phyloP scores from a whole-genome alignment of 1,140 invertebrate species.

The Trissolcus basalis region DNA sequence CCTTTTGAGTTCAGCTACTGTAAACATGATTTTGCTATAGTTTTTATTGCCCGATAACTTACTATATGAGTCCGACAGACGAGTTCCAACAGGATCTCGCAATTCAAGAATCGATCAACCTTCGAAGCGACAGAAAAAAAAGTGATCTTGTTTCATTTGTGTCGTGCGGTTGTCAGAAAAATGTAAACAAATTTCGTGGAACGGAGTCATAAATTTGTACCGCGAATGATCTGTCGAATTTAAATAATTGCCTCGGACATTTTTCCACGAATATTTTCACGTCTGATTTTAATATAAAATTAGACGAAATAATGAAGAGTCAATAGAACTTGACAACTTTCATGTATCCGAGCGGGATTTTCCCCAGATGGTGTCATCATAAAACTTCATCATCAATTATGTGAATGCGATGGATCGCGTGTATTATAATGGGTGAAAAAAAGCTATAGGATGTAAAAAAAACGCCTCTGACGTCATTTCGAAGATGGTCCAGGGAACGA shows the following conservation, averaged over 20 bases:
- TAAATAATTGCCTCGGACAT: too few species aligned
- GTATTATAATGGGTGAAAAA: slow-evolving; percentile 2
- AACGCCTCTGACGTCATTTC: slow-evolving; percentile 19
- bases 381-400: slow-evolving; percentile 3
- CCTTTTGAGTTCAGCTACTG: slow-evolving; percentile 1
- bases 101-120: neutral
- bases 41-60: neutral
- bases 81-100: neutral
- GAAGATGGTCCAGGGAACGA: slow-evolving; percentile 14
- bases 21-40: neutral
- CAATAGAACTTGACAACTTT: too few species aligned
- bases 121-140: neutral
- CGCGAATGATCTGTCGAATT: too few species aligned
- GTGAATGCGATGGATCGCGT: neutral
- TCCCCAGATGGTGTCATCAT: slow-evolving; percentile 12
- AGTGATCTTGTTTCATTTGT: too few species aligned
- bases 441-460: slow-evolving; percentile 5
- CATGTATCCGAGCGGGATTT: slow-evolving; percentile 7
- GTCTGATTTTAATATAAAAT: too few species aligned
- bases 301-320: too few species aligned
- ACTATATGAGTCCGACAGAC: neutral
- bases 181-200: too few species aligned
- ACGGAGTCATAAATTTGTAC: too few species aligned
- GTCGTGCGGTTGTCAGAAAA: too few species aligned
- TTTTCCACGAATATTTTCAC: too few species aligned